Base-by-base conservation (phyloP, 2,888 invertebrate species). In the Drosophila neotestacea region DNA sequence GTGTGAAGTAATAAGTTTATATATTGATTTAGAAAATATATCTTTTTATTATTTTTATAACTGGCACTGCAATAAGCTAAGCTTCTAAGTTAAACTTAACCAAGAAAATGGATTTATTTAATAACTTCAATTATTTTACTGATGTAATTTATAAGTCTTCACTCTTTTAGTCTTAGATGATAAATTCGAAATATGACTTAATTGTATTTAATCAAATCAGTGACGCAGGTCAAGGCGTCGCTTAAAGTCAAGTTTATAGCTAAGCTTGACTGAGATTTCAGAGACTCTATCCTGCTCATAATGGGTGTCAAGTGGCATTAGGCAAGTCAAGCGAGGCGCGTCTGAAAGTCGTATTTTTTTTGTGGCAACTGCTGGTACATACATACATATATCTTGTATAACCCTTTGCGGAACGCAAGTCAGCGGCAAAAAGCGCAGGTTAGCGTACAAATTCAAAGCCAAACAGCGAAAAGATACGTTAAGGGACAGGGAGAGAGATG, bases 241-340 rank as follows among this genome's bases (percentile, higher is more conserved):
- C 61, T 59, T 48, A 41, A 70, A 70, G 70, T 66, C 59, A 66
- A 52, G 42, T 41, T 70, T 44, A 59, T 13, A 30, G 48, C 41
- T 38, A 56, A 74, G 74, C 62, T 47, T 39, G 54, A 52, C 65
- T 47, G 41, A 50, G 61, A 61, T 46, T 41, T 16, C 34, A 32
- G 48, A 47, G 48, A 47, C 39, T 22, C 42, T 34, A 60, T 51
- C 36, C 64, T 38, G 32, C 16, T 44, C 66, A 75, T 61, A 70
- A 73, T 66, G 56, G 60, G 81, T 83, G 81, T 83, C 84, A 81
- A 81, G 75, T 75, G 65, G 81, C 73, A 80, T 83, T 78, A 81
- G 75, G 56, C 41, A 81, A 78, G 79, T 84, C 66, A 77, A 55
- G 77, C 73, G 52, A 62, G 41, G 54, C 39, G 50, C 27, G 44